Evolutionary conservation across 30 jellyfish, hydroid and myxozoan species (phyloP).

Genomic region (Aurelia sp.): DNA sequence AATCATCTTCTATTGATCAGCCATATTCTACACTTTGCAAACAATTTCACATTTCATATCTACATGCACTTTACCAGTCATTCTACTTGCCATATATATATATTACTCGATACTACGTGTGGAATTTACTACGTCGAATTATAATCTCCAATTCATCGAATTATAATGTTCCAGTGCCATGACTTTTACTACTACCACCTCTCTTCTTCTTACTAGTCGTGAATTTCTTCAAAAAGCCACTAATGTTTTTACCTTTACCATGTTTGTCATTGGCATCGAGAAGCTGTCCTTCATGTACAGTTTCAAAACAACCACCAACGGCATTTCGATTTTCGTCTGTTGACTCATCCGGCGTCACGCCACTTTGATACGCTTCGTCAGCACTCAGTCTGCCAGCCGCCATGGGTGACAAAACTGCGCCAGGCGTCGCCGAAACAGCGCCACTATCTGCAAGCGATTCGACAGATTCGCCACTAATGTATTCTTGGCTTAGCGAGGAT

Average conservation of each 20-base stretch:
- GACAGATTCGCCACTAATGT: slow-evolving; percentile 55
- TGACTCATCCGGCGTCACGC: slow-evolving; percentile 21
- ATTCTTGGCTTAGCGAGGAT: slow-evolving; percentile 75
- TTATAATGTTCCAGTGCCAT: slow-evolving; percentile 61
- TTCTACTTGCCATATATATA: too few relatives aligned
- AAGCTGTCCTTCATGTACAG: slow-evolving; percentile 64
- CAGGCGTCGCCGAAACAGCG: slow-evolving; percentile 44
- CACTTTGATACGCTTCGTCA: slow-evolving; percentile 61
- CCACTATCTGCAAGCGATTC: slow-evolving; percentile 56
- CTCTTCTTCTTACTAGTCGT: slow-evolving; percentile 73
- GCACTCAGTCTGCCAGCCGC: slow-evolving; percentile 23
- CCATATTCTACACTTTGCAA: too few relatives aligned
- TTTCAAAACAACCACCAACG: slow-evolving; percentile 26
- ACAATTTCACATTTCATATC: too few relatives aligned
- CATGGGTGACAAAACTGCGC: slow-evolving; percentile 22
- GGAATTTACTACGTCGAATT: not conserved
- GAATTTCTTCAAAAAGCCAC: slow-evolving; percentile 83
- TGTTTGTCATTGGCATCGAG: slow-evolving; percentile 49
- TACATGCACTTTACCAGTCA: too few relatives aligned
- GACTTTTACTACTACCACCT: slow-evolving; percentile 11
- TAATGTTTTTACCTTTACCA: slow-evolving; percentile 63
- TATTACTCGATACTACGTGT: too few relatives aligned
- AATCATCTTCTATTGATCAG: not conserved
- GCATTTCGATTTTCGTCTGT: slow-evolving; percentile 68
- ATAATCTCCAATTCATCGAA: slow-evolving; percentile 6